Evolutionary conservation across 2,888 invertebrate species (phyloP), one percentile per base, ranked within the genome.

Genomic region (Leptura quadrifasciata): DNA sequence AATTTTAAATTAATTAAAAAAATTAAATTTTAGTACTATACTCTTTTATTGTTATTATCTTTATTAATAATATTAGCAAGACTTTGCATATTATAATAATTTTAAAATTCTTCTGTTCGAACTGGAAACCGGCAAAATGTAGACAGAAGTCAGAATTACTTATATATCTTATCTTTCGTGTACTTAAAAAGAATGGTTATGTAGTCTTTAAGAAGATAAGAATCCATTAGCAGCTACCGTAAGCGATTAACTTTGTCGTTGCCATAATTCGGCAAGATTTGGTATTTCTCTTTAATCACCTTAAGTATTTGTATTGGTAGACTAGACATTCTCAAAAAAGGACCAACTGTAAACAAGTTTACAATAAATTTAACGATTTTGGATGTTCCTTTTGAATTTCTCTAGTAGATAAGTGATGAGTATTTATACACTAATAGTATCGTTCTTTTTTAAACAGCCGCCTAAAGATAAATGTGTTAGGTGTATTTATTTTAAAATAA

Each of bases 161-260:
- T 75, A 67, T 68, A 57, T 75, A 77, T 79, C 76, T 76, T 79
- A 79, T 79, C 79, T 76, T 58, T 61, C 72, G 61, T 27, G 72
- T 64, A 72, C 64, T 76, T 69, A 75, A 76, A 77, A 72, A 75
- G 75, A 77, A 77, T 79, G 76, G 75, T 61, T 57, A 52, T 71
- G 70, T 71, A 61, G 70, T 71, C 70, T 71, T 71, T 71, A 71
- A 71, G 67, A 60, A 76, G 76, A 79, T 76, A 79, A 79, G 76
- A 18, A 69, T 77, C 79, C 79, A 79, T 77, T 79, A 79, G 76
- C 75, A 75, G 79, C 79, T 75, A 79, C 76, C 75, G 76, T 73
- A 77, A 75, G 67, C 75, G 76, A 79, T 79, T 76, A 76, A 76
- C 72, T 78, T 74, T 74, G 70, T 76, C 74, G 71, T 71, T 73